phyloP scores from a whole-genome alignment of 53 echinoderm and acorn worm species.

The Actinopyga echinites region DNA sequence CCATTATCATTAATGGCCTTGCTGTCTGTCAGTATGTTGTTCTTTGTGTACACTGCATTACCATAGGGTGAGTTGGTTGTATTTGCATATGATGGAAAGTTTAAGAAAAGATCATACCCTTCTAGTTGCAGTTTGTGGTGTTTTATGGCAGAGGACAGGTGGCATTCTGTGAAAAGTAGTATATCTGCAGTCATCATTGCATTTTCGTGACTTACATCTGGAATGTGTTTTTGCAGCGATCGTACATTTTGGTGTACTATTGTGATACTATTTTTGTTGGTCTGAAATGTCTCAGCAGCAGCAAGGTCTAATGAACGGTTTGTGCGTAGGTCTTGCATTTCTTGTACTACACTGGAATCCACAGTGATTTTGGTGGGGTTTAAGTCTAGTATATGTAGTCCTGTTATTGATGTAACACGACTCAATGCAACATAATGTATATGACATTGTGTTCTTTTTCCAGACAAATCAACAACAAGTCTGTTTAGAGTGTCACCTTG shows the following conservation, averaged over 20 bases:
- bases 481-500: background rate
- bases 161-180: background rate
- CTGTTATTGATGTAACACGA: no score
- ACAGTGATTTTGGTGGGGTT: constrained; percentile 8
- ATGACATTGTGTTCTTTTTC: no score
- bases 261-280: background rate
- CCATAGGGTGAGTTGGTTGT: no score
- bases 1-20: background rate
- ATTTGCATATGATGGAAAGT: background rate
- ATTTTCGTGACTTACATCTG: background rate
- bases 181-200: background rate
- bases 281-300: no score
- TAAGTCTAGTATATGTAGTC: constrained; percentile 12
- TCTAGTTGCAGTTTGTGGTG: background rate
- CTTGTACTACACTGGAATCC: background rate
- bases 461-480: no score
- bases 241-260: background rate
- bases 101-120: background rate
- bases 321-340: background rate
- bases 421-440: no score
- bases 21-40: background rate
- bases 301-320: background rate
- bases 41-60: background rate
- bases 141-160: no score
- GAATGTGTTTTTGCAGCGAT: no score